Conservation (phyloP, 2,113 vertebrate genomes). For the Thalassoma bifasciatum region DNA sequence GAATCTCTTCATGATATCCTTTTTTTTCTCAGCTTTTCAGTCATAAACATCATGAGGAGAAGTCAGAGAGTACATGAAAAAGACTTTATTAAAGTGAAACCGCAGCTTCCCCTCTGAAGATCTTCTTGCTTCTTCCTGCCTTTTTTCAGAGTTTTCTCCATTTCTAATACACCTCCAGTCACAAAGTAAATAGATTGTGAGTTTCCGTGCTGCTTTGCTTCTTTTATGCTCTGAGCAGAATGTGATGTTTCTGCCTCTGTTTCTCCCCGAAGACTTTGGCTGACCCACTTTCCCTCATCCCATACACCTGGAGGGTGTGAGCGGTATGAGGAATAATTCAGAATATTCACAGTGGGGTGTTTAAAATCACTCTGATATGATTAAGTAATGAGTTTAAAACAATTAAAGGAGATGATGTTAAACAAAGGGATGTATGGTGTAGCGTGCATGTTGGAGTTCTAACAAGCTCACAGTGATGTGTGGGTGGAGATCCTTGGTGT, state of each 20-base stretch:
- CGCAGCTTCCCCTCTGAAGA: conserved; percentile 25
- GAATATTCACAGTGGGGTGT: conserved; percentile 74
- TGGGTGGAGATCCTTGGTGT: neutral
- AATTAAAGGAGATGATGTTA: conserved; percentile 52
- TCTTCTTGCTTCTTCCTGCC: conserved; percentile 17
- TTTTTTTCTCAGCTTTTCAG: neutral
- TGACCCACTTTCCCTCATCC: conserved; percentile 79
- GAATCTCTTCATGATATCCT: neutral
- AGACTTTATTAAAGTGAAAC: conserved; percentile 41
- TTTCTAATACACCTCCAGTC: conserved; percentile 67
- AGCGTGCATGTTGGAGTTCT: neutral
- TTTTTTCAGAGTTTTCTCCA: conserved; percentile 44
- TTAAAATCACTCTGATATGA: conserved; percentile 73
- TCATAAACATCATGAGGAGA: conserved; percentile 36
- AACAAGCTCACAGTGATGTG: neutral
- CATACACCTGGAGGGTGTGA: conserved; percentile 59
- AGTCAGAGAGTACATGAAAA: conserved; percentile 7
- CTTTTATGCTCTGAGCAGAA: conserved; percentile 68
- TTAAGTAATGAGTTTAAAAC: conserved; percentile 78
- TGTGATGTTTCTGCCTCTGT: conserved; percentile 63
- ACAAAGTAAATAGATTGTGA: conserved; percentile 77
- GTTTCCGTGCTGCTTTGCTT: conserved; percentile 64
- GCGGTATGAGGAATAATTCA: conserved; percentile 52
- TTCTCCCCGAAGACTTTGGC: conserved; percentile 68
- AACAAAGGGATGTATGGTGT: conserved; percentile 38